These are phyloP conservation scores for Dromococcyx pavoninus DNA, from an alignment of 2,797 vertebrate species.

Conservation along the genomic window DNA sequence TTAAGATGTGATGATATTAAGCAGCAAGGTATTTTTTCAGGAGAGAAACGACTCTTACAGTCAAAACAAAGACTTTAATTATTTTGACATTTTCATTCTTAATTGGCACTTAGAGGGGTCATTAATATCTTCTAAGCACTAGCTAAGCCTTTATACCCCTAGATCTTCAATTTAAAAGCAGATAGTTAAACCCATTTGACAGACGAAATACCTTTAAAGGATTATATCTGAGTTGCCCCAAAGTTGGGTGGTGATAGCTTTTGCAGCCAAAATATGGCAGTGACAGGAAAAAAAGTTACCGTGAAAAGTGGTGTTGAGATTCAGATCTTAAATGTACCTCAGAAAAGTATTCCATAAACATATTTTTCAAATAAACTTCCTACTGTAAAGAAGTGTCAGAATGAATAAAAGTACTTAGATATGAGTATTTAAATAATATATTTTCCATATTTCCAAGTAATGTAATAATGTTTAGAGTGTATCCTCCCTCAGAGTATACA, in stretches of 20 bases:
- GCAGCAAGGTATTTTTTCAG: not conserved
- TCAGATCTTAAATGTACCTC: not conserved
- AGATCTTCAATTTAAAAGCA: not conserved
- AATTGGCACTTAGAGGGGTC: not conserved
- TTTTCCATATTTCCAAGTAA: not conserved
- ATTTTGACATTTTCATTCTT: slow-evolving; percentile 37
- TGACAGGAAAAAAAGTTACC: not conserved
- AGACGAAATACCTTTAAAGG: not conserved
- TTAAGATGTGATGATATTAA: not conserved
- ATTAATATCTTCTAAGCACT: slow-evolving; percentile 12
- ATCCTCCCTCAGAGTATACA: not conserved
- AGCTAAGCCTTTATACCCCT: not conserved
- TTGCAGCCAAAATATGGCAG: not conserved
- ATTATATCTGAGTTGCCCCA: not conserved
- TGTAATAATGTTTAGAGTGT: not conserved
- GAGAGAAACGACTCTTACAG: not conserved
- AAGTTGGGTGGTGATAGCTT: not conserved
- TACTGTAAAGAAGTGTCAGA: not conserved
- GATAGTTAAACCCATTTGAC: not conserved
- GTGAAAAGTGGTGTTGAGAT: not conserved
- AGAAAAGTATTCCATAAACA: not conserved
- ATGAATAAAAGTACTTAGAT: not conserved
- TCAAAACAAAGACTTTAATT: slow-evolving; percentile 16
- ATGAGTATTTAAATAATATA: not conserved
- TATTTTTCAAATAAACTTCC: not conserved